Evolutionary conservation across 1,140 invertebrate species (phyloP), one percentile per base, ranked within the genome.

Genomic region (Cyphomyrmex costatus): DNA sequence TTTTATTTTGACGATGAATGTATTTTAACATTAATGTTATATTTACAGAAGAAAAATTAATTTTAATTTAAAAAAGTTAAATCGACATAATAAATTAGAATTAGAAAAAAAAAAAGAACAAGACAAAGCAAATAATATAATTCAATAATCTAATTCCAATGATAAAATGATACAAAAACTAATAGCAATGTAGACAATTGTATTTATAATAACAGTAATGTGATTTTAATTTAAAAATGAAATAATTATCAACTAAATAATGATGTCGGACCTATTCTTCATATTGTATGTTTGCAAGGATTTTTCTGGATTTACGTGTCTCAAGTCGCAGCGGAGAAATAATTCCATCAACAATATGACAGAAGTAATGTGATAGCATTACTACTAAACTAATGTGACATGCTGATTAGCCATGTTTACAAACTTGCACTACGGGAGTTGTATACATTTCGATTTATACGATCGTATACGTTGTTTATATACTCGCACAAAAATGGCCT

Each of bases 371-470:
- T 36, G 12, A 30, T 19, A 12, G 8, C 30, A 63, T 65, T 78
- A 49, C 16, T 78, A 65, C 16, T 78, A 65, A 49, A 78, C 4
- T 78, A 78, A 49, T 63, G 36, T 36, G 24, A 61, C 36, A n/a
- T 5, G 56, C 10, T 27, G 30, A 42, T 19, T 27, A 36, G 2
- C 19, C 36, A 30, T 27, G 24, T 19, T 46, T 65, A 65, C 24
- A 78, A 63, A 65, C 8, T 53, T 24, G 42, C 24, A 46, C 21
- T 36, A 24, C 33, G 10, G 33, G 33, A 7, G 1, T 63, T 30
- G 36, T 30, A 42, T 58, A 60, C 33, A n/a, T 8, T 24, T 16
- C 30, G 8, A 76, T 76, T 76, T 27, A 42, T 42, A 21, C 21
- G 27, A 58, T 14, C 16, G 7, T 76, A 33, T n/a, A 60, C 33